These are phyloP conservation scores for Chrosomus eos DNA, from an alignment of 2,797 vertebrate genomes.

Conservation along the genomic window DNA sequence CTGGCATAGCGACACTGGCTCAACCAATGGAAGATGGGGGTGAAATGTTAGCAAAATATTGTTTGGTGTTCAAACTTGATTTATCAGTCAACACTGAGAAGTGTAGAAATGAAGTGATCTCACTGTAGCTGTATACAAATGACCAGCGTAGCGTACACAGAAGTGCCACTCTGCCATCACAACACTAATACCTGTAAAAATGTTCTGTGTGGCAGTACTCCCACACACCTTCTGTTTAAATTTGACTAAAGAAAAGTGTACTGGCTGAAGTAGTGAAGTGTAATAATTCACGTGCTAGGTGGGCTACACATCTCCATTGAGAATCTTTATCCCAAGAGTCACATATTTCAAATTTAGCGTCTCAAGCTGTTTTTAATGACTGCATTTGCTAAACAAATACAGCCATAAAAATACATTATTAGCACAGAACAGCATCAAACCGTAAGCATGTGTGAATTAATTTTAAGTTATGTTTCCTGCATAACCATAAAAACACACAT, in stretches of 20 bases:
- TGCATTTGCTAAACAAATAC: not conserved
- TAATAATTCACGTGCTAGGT: not conserved
- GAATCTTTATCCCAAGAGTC: not conserved
- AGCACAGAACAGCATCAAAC: not conserved
- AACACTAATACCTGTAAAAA: conserved; percentile 1
- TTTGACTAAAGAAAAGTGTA: not conserved
- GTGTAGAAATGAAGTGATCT: not conserved
- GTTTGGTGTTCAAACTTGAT: not conserved
- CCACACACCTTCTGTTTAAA: not conserved
- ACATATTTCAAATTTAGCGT: not conserved
- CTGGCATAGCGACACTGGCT: not conserved
- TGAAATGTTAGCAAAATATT: not conserved
- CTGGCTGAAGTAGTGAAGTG: not conserved
- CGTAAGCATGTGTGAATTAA: not conserved
- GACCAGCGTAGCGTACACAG: not conserved
- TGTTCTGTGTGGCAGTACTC: not conserved
- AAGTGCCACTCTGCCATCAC: not conserved
- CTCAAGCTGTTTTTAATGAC: not conserved
- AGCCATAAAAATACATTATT: not conserved
- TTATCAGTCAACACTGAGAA: not conserved
- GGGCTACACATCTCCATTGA: not conserved
- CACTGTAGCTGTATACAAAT: not conserved
- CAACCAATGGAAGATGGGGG: not conserved
- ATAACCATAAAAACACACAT: not conserved
- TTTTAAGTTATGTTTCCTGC: not conserved